Evolutionary conservation across 2,113 vertebrate species (phyloP), one percentile per base, ranked within the genome.

Genomic region (Furnarius figulus): DNA sequence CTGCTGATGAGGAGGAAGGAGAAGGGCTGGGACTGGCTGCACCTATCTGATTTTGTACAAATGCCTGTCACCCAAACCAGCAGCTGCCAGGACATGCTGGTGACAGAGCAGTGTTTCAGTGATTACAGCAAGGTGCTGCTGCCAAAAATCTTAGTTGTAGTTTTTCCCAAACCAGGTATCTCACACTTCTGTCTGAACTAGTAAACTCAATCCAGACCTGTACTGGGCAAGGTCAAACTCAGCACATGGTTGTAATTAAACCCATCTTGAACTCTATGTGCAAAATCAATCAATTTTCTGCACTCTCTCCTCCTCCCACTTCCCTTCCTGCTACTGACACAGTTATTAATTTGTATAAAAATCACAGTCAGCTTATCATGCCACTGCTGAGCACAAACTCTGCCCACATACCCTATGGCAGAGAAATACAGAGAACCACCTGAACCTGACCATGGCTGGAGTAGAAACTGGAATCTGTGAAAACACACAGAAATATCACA

Each of bases 1-100:
- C 39, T 12, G 2, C 11, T 72, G 71, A 63, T 25, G 27, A 6
- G 35, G 24, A 55, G 46, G 62, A 71, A 75, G 31, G 39, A 79
- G 13, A n/a, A 53, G 27, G 8, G 35, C 21, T 14, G n/a, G 25
- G 25, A 31, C 23, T 14, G 53, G 65, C 37, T 47, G 37, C 11
- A 8, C 0, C 5, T 25, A 30, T 63, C 39, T 21, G 40, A 5
- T 58, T 47, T 33, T 0, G 22, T 24, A 28, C 40, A 42, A 70
- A 40, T 5, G 0, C 56, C 39, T n/a, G 24, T 28, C 24, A 18
- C 14, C 55, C 66, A 42, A 20, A 46, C 0, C 35, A 56, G 58
- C 74, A 42, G 70, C 42, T 74, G 27, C 39, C 47, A 7, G 4
- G 5, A 30, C 16, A 2, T 0, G 0, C 5, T 68, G 71, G 44